Conservation (phyloP, 2,113 vertebrate genomes). For the Cynoglossus semilaevis region DNA sequence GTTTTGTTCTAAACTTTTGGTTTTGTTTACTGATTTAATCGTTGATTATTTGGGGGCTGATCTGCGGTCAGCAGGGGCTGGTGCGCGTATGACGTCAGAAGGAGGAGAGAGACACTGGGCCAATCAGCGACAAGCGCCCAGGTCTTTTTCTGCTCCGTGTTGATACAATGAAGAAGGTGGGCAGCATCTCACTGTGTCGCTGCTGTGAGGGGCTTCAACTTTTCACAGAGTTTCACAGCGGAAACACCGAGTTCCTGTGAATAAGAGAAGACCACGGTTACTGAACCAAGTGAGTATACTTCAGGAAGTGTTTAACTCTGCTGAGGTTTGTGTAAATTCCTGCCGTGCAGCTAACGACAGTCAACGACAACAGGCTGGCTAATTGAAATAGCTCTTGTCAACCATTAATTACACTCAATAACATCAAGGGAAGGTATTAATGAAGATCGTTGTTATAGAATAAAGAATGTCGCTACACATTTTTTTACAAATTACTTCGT, state of each 20-base stretch:
- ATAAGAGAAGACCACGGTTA: not conserved
- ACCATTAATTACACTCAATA: too few relatives aligned
- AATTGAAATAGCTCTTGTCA: slow-evolving; percentile 8
- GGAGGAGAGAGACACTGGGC: slow-evolving; percentile 59
- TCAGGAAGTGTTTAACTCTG: not conserved
- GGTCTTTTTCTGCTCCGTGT: slow-evolving; percentile 32
- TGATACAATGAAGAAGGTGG: slow-evolving; percentile 40
- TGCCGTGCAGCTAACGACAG: slow-evolving; percentile 11
- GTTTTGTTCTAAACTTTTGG: too few relatives aligned
- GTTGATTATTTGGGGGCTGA: not conserved
- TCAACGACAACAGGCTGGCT: slow-evolving; percentile 45
- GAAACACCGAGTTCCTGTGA: too few relatives aligned
- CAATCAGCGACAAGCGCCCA: slow-evolving; percentile 45
- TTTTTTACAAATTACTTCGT: too few relatives aligned
- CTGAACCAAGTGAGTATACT: not conserved
- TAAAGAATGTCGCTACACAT: too few relatives aligned
- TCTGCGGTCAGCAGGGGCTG: not conserved
- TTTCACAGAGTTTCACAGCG: not conserved
- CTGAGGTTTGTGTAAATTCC: slow-evolving; percentile 7
- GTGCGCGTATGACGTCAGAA: slow-evolving; percentile 49
- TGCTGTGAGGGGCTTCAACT: not conserved
- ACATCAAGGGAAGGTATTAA: too few relatives aligned
- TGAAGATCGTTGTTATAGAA: too few relatives aligned
- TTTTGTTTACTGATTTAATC: too few relatives aligned
- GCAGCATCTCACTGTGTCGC: not conserved